phyloP scores from a whole-genome alignment of 2,888 invertebrate genomes.

The Lagria hirta region DNA sequence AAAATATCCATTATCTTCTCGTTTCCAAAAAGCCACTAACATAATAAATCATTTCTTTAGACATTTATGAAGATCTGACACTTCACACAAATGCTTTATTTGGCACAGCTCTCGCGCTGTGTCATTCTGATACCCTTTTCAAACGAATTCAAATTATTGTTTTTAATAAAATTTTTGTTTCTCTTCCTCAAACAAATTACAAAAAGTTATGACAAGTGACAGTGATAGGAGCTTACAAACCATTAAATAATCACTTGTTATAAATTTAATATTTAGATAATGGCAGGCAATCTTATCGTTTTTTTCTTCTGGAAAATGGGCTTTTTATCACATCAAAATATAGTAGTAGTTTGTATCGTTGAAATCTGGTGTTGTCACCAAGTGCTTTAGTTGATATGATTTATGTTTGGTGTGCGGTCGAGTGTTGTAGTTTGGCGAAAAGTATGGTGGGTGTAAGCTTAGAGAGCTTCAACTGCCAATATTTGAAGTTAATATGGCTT shows the following conservation, averaged over 20 bases:
- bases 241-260: too few species aligned
- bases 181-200: too few species aligned
- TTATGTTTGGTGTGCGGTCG: slow-evolving; percentile 47
- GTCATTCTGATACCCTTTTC: slow-evolving; percentile 36
- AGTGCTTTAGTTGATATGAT: slow-evolving; percentile 46
- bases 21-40: slow-evolving; percentile 45
- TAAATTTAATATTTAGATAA: too few species aligned
- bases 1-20: slow-evolving; percentile 49
- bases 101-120: slow-evolving; percentile 33
- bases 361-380: slow-evolving; percentile 49
- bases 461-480: slow-evolving; percentile 27
- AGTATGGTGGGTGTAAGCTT: slow-evolving; percentile 33
- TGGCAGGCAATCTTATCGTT: too few species aligned
- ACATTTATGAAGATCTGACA: slow-evolving; percentile 50
- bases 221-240: too few species aligned
- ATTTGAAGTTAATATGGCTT: slow-evolving; percentile 2
- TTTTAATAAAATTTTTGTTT: too few species aligned
- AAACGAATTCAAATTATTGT: slow-evolving; percentile 35
- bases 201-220: too few species aligned
- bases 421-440: slow-evolving; percentile 45
- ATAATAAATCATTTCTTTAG: slow-evolving; percentile 49
- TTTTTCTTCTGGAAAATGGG: too few species aligned
- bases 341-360: slow-evolving; percentile 47
- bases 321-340: slow-evolving; percentile 35
- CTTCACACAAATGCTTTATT: slow-evolving; percentile 45